These are phyloP conservation scores for Lymantria monacha DNA, from an alignment of 2,888 invertebrate genomes.

Conservation along the genomic window DNA sequence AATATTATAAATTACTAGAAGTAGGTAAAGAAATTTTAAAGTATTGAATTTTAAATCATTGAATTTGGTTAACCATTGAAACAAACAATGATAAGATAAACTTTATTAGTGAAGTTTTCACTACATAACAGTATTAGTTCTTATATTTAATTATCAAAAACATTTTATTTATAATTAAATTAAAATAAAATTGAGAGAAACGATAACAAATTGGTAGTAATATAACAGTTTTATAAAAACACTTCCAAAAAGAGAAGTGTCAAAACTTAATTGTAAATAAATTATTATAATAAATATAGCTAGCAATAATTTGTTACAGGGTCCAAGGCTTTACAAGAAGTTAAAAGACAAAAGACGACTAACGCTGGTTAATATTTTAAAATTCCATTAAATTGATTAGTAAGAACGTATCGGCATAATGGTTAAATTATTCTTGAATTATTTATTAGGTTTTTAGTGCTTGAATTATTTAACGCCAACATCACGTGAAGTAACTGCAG, in stretches of 20 bases:
- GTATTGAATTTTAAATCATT: no score
- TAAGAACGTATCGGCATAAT: not conserved
- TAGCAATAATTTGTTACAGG: conserved; percentile 21
- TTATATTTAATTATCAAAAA: conserved; percentile 20
- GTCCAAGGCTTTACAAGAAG: conserved; percentile 1
- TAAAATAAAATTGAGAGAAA: conserved; percentile 4
- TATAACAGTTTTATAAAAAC: not conserved
- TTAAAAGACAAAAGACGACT: conserved; percentile 31
- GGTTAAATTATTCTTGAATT: not conserved
- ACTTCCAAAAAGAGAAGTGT: not conserved
- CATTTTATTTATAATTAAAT: conserved; percentile 15
- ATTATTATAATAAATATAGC: no score
- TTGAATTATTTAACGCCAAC: conserved; percentile 63
- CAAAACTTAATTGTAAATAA: no score
- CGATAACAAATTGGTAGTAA: conserved; percentile 8
- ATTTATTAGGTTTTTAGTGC: not conserved
- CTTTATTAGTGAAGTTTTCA: conserved; percentile 51
- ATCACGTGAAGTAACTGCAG: conserved; percentile 67
- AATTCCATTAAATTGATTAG: not conserved
- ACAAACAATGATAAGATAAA: conserved; percentile 24
- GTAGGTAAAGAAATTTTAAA: no score
- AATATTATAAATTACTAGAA: no score
- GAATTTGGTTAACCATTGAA: no score
- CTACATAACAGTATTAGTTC: conserved; percentile 52
- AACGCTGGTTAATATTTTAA: conserved; percentile 10